Evolutionary conservation across 2,888 invertebrate genomes (phyloP), one percentile per base, ranked within the genome.

Genomic region (Luffia ferchaultella): DNA sequence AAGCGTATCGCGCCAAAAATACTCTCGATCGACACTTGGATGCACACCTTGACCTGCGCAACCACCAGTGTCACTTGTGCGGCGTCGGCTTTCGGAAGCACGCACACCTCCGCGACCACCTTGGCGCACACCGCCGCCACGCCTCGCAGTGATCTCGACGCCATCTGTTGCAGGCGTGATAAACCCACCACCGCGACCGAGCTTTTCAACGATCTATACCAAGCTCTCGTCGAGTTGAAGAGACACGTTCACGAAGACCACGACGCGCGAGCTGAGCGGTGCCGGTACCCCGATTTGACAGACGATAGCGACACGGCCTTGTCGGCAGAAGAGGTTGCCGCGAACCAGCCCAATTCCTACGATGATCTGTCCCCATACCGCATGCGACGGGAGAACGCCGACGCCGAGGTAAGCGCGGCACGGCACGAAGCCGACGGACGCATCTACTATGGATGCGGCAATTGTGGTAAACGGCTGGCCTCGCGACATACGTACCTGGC

Each of bases 401-500:
- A n/a, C 43, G 5, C 17, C 43, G 40, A 40, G 5, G 60, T 56
- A 20, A 62, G 63, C 44, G 77, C 63, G 48, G 73, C 65, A 51
- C 61, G 58, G 2, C 40, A 20, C 47, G 84, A 82, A 46, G 63
- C 78, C 0, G 77, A 86, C 58, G 88, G 86, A 0, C 83, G 84
- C 53, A 65, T 79, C 7, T 86, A 76, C 58, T 89, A 87, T 62
- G 76, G 79, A 45, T 89, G 89, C 60, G 71, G 69, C 43, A 68
- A 76, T 16, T 90, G 89, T 62, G 86, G 86, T 0, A 88, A 87
- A 62, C 83, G 78, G 54, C 67, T 89, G 18, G 85, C 86, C 58
- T 87, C 89, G 0, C 71, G 87, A 2, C 88, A 89, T 64, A 88
- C 89, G 0, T 89, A 86, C 61, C 68, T 85, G 44, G 87, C 86